Percentiles rank a stretch among this genome's conserved stretches.
These are phyloP conservation scores for Melikaiella ostensackeni DNA, from an alignment of 2,888 invertebrate species.

Conservation along the genomic window DNA sequence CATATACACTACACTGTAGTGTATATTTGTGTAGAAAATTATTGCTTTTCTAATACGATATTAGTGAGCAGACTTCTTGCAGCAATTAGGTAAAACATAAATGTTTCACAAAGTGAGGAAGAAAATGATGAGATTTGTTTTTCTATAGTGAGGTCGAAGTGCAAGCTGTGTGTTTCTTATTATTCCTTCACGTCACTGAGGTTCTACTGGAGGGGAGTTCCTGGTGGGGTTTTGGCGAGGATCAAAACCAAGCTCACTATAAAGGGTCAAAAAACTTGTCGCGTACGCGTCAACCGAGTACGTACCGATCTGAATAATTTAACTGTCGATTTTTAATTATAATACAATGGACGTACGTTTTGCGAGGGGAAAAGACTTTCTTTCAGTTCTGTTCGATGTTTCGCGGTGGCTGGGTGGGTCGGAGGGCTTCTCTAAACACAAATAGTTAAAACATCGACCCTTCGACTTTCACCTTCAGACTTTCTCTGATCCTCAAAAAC, in stretches of 20 bases:
- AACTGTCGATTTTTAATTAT: slow-evolving; percentile 50
- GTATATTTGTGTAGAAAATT: too few relatives aligned
- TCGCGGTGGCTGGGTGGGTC: slow-evolving; percentile 64
- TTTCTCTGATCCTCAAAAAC: neutral
- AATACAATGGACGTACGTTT: slow-evolving; percentile 54
- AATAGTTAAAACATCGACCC: slow-evolving; percentile 16
- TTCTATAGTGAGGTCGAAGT: neutral
- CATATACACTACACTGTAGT: too few relatives aligned
- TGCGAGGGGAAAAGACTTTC: slow-evolving; percentile 50
- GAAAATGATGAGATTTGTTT: neutral
- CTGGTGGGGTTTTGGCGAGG: slow-evolving; percentile 16
- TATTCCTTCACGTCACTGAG: neutral
- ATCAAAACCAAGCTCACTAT: slow-evolving; percentile 34
- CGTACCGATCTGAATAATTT: slow-evolving; percentile 45
- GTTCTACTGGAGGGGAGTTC: neutral
- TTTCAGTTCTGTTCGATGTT: slow-evolving; percentile 63
- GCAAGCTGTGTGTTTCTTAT: neutral
- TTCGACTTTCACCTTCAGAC: neutral
- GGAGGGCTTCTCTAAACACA: slow-evolving; percentile 47
- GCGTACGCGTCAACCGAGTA: slow-evolving; percentile 17
- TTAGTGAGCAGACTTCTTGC: neutral
- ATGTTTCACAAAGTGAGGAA: neutral
- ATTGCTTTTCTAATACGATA: neutral
- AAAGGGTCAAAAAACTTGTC: slow-evolving; percentile 42
- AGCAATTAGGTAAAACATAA: neutral